phyloP scores from a whole-genome alignment of 2,113 vertebrate genomes.

The Anseranas semipalmata region DNA sequence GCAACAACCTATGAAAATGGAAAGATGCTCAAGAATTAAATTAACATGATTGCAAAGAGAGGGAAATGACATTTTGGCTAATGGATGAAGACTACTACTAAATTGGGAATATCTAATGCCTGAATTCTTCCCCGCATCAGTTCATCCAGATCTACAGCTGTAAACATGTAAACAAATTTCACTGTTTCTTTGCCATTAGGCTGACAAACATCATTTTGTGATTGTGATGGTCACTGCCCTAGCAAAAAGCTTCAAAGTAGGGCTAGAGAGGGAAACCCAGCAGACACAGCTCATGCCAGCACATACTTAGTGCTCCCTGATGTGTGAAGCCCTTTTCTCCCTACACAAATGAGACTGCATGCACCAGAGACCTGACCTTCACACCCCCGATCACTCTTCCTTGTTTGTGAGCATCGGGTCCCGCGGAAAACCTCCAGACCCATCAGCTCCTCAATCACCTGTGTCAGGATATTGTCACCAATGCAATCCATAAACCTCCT shows the following conservation, averaged over 20 bases:
- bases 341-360: no score
- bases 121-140: not conserved
- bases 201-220: not conserved
- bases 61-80: conserved; percentile 53
- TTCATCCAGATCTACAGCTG: not conserved
- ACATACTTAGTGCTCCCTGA: not conserved
- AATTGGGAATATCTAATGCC: not conserved
- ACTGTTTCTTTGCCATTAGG: not conserved
- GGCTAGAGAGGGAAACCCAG: not conserved
- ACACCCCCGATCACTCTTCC: not conserved
- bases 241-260: not conserved
- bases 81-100: conserved; percentile 52
- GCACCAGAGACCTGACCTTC: not conserved
- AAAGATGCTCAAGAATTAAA: conserved; percentile 61
- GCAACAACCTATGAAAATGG: conserved; percentile 56
- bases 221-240: not conserved
- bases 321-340: not conserved
- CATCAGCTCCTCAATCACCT: not conserved
- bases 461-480: not conserved
- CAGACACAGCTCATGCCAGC: not conserved
- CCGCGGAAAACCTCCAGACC: not conserved
- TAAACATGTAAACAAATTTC: not conserved
- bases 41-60: conserved; percentile 41
- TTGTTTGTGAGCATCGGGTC: not conserved
- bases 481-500: not conserved